Base-by-base conservation (phyloP, 2,888 invertebrate species). In the Euphydryas editha region DNA sequence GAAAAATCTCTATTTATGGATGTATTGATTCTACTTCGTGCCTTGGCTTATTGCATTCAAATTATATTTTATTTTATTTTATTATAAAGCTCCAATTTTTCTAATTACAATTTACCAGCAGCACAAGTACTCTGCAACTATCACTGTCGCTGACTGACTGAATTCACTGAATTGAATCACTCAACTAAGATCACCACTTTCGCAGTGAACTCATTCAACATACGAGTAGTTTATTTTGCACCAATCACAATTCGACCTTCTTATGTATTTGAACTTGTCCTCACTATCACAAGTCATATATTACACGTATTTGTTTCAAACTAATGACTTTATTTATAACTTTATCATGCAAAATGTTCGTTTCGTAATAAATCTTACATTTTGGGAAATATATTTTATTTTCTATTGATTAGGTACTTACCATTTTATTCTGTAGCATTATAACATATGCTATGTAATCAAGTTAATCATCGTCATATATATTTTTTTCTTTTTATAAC, bases 231-330 rank as follows among this genome's bases (percentile, higher is more conserved):
- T 81, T 79, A 76, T 75, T 81, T 78, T 80, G 77, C 72, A 75
- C 70, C 78, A 73, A 80, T 82, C 81, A 78, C 78, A 73, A 73
- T 79, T 76, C 82, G 84, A 86, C 85, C 86, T 86, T 84, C 82
- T 78, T 77, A 78, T 83, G 83, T 86, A 83, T 85, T 85, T 88
- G 83, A 83, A 84, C 84, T 86, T 84, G 80, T 72, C 76, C 80
- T 70, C 67, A 66, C 77, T 81, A 80, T 82, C 81, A 75, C 65
- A 15, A 20, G 39, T 20, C 30, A 61, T 42, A 55, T 62, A 49
- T 61, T 20, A 44, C 56, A 59, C 47, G 18, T 61, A 46, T 67
- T 60, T 67, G 37, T 73, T 75, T 69, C 71, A 72, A 67, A 36
- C 30, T 73, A 73, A 71, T 71, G 66, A 64, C 24, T n/a, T n/a